Evolutionary conservation across 2,113 vertebrate species (phyloP).

Genomic region (Ranitomeya variabilis): DNA sequence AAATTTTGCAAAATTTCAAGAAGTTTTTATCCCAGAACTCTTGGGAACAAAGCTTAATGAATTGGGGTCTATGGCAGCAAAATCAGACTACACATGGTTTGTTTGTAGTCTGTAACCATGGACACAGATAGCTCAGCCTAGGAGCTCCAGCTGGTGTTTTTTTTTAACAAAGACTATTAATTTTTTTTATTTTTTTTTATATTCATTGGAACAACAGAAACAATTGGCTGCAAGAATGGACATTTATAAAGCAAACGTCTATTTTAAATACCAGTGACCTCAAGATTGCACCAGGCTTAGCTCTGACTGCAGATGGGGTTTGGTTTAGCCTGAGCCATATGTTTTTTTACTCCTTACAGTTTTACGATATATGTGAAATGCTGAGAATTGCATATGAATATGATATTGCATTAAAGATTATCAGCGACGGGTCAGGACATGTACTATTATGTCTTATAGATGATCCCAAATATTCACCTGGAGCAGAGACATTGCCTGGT

Average conservation of each 20-base stretch:
- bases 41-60: too few relatives aligned
- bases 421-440: slow-evolving; percentile 64
- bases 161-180: not conserved
- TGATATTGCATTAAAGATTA: slow-evolving; percentile 18
- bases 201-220: not conserved
- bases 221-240: too few relatives aligned
- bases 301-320: not conserved
- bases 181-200: not conserved
- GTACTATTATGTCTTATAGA: slow-evolving; percentile 63
- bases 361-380: not conserved
- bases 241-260: too few relatives aligned
- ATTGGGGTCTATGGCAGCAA: too few relatives aligned
- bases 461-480: slow-evolving; percentile 70
- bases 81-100: not conserved
- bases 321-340: not conserved
- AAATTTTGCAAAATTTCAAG: too few relatives aligned
- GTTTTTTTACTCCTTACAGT: not conserved
- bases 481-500: slow-evolving; percentile 43
- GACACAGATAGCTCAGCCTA: not conserved
- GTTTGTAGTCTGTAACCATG: not conserved
- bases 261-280: too few relatives aligned
- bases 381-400: not conserved
- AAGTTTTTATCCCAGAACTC: too few relatives aligned
- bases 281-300: not conserved
- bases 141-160: not conserved